These are phyloP conservation scores for Phaonia tiefii DNA, from an alignment of 2,888 invertebrate genomes.

Conservation along the genomic window DNA sequence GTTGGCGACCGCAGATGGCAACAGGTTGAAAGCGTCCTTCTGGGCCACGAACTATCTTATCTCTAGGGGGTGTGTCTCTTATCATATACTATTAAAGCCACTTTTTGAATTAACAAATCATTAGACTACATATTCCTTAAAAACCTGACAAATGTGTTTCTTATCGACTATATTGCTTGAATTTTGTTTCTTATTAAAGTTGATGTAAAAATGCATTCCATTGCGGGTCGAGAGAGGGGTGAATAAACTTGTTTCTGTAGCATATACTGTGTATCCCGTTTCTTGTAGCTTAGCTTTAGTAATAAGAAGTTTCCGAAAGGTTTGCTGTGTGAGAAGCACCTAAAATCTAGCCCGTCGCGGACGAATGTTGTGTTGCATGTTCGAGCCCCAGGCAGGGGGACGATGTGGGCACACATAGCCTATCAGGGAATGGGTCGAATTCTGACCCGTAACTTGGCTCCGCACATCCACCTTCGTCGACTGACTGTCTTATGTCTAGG, in stretches of 20 bases:
- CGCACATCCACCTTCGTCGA: background rate
- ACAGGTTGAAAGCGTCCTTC: slow-evolving; percentile 23
- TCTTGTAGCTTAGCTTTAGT: background rate
- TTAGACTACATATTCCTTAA: slow-evolving; percentile 57
- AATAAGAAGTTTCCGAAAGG: background rate
- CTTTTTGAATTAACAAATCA: slow-evolving; percentile 64
- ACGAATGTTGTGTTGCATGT: too few species aligned
- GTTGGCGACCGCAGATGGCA: slow-evolving; percentile 59
- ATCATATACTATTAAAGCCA: slow-evolving; percentile 65
- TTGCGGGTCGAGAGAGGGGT: background rate
- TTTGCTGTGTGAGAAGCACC: background rate
- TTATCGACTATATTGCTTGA: slow-evolving; percentile 66
- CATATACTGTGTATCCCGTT: background rate
- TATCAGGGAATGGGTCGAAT: background rate
- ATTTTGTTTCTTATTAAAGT: slow-evolving; percentile 36
- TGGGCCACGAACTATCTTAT: background rate
- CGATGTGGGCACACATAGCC: too few species aligned
- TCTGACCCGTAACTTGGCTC: background rate
- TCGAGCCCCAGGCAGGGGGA: background rate
- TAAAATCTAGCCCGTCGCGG: background rate
- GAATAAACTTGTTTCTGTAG: too few species aligned
- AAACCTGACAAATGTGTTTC: slow-evolving; percentile 64
- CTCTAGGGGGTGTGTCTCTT: slow-evolving; percentile 50
- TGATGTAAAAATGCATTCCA: background rate
- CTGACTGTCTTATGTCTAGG: slow-evolving; percentile 9